phyloP scores from a whole-genome alignment of 2,888 invertebrate genomes.

The Acrobasis consociella region DNA sequence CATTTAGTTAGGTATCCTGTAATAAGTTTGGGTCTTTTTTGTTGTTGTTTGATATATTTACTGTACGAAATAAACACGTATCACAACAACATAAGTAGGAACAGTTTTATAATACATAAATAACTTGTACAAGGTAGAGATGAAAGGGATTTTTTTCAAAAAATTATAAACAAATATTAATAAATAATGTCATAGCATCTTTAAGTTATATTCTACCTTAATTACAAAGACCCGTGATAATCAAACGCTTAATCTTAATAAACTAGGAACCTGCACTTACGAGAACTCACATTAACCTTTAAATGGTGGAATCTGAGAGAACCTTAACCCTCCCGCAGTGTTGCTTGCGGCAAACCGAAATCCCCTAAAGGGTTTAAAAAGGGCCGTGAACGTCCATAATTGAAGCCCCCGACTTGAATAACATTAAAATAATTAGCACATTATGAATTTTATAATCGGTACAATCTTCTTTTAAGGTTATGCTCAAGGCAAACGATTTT shows the following conservation, averaged over 20 bases:
- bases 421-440: slow-evolving; percentile 35
- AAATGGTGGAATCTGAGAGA: slow-evolving; percentile 34
- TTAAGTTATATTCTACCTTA: neutral
- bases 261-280: slow-evolving; percentile 33
- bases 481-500: slow-evolving; percentile 9
- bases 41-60: no score
- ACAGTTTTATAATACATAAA: no score
- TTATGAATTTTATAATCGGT: slow-evolving; percentile 28
- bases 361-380: slow-evolving; percentile 34
- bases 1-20: no score
- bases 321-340: no score
- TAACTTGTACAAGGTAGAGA: no score
- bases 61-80: no score
- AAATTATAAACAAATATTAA: neutral
- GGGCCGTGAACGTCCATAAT: slow-evolving; percentile 30
- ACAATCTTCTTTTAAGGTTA: slow-evolving; percentile 18
- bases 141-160: neutral
- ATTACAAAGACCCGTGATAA: slow-evolving; percentile 20
- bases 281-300: slow-evolving; percentile 38
- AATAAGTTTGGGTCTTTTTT: no score
- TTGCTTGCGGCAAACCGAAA: slow-evolving; percentile 26
- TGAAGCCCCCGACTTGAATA: slow-evolving; percentile 37
- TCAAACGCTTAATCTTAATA: slow-evolving; percentile 39
- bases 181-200: neutral
- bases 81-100: no score